Base-by-base conservation (phyloP, 2,113 vertebrate genomes). In the Oenanthe melanoleuca region DNA sequence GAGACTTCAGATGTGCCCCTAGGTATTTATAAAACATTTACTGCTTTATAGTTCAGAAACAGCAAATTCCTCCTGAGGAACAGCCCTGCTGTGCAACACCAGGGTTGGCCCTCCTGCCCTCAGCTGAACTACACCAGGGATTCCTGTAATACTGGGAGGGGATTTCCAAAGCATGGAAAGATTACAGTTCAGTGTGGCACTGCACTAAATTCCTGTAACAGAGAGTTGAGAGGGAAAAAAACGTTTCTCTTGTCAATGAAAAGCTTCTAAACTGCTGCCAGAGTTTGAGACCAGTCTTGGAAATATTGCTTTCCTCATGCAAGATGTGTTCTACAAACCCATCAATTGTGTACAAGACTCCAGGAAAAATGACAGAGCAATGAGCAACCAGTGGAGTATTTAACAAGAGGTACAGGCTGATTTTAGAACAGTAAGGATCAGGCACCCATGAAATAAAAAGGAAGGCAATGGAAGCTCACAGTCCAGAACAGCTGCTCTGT, bases 321-420 rank as follows among this genome's bases (percentile, higher is more conserved):
- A 53, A 21, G 8, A 28, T 0, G 3, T 49, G 40, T 34, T 57
- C 50, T 33, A 69, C 10, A 29, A 77, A 73, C 5, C 0, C 3
- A 2, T 9, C 29, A 71, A 38, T 1, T 61, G 13, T 14, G n/a
- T 12, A 22, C 28, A 57, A 56, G 33, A 4, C 71, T 55, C 28
- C 55, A 86, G 47, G 61, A 75, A 74, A n/a, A 75, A 61, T 4
- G 10, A 82, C 23, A 69, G 33, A 66, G 53, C 28, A 71, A 42
- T 1, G 16, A 87, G 49, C 26, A 84, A 45, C 3, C 24, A 83
- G 42, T 13, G 52, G 34, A 73, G 44, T 18, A 56, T 45, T 66
- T 40, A 60, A 52, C 0, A 83, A 83, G 34, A 77, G 44, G 29
- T 24, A 38, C 29, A 60, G 26, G 17, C 24, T 71, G 34, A 60